Percentiles rank a stretch among this genome's conserved stretches.
These are phyloP conservation scores for Dermochelys coriacea DNA, from an alignment of 2,797 vertebrate species.

Conservation along the genomic window DNA sequence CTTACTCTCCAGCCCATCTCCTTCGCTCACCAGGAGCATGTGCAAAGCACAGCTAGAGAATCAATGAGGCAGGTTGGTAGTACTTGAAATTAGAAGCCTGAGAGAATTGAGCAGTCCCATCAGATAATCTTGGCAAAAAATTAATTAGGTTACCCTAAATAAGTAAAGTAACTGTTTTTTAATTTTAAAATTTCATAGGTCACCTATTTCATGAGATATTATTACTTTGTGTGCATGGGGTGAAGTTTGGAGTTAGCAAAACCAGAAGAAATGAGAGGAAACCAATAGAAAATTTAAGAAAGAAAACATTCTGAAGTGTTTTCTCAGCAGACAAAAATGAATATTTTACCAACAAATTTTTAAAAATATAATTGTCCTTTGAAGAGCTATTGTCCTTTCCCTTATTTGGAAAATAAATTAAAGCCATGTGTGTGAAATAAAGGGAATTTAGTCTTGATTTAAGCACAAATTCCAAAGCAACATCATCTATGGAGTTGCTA, in stretches of 20 bases:
- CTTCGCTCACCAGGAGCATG: background rate
- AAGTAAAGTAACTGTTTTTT: background rate
- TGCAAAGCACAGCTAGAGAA: background rate
- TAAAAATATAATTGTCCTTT: background rate
- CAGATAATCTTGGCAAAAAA: background rate
- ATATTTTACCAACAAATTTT: rapidly evolving
- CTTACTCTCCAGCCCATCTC: background rate
- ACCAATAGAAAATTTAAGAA: background rate
- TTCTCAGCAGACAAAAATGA: rapidly evolving
- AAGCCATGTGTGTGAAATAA: background rate
- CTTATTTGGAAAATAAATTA: background rate
- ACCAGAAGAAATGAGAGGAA: background rate
- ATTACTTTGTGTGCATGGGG: background rate
- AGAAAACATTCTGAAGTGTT: background rate
- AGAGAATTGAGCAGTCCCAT: background rate
- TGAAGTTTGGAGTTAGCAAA: background rate
- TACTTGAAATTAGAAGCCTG: background rate
- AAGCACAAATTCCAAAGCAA: background rate
- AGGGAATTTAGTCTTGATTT: background rate
- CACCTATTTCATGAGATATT: background rate
- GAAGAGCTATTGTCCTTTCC: background rate
- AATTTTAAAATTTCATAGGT: background rate
- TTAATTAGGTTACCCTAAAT: background rate
- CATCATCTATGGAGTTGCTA: background rate
- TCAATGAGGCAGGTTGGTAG: background rate